Evolutionary conservation across 2,113 vertebrate genomes (phyloP).

Genomic region (Lanius ludovicianus): DNA sequence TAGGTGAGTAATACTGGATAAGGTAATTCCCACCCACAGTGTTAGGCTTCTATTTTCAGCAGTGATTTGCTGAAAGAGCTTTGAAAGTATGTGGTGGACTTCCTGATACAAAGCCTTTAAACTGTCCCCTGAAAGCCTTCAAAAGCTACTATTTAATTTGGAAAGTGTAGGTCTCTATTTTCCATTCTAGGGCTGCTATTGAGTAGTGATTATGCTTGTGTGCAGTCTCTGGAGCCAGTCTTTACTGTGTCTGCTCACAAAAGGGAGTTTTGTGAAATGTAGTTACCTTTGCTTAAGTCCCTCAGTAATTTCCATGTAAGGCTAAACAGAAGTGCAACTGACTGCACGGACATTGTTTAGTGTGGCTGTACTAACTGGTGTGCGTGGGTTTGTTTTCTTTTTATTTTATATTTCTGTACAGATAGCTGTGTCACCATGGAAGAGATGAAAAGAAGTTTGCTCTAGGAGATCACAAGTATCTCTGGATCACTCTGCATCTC

Average conservation of each 20-base stretch:
- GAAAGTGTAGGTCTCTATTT: not conserved
- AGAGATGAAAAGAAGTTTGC: conserved; percentile 50
- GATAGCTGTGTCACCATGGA: conserved; percentile 62
- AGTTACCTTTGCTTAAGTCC: not conserved
- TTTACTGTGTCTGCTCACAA: not conserved
- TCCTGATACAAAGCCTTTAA: not conserved
- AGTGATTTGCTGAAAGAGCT: not conserved
- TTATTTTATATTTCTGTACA: conserved; percentile 10
- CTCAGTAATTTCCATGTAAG: not conserved
- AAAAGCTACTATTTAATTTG: not conserved
- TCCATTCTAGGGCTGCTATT: not conserved
- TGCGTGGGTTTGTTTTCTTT: not conserved
- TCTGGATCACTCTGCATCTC: conserved; percentile 44
- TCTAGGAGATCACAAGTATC: conserved; percentile 67
- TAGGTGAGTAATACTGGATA: not conserved
- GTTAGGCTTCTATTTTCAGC: not conserved
- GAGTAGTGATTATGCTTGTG: not conserved
- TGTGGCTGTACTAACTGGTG: not conserved
- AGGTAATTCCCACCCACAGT: not conserved
- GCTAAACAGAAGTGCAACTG: not conserved
- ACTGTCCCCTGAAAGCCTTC: not conserved
- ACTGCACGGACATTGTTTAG: not conserved
- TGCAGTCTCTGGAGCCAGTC: not conserved
- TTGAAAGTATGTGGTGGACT: not conserved
- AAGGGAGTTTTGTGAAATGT: not conserved